Conservation (phyloP, 2,113 vertebrate genomes). For the Sander lucioperca region DNA sequence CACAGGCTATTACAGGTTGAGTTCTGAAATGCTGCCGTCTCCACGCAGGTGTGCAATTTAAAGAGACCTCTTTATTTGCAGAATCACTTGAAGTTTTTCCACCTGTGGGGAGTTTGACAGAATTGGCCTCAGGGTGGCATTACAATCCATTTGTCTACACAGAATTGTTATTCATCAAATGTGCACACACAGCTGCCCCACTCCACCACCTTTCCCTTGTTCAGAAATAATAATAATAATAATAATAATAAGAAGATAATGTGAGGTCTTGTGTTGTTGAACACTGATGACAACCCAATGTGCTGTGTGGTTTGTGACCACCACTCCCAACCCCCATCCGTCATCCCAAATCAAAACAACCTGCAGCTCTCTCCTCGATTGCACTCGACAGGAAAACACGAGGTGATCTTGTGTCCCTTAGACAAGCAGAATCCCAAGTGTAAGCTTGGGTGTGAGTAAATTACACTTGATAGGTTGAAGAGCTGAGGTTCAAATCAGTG, state of each 20-base stretch:
- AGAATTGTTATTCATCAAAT: constrained; percentile 57
- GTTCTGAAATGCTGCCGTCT: constrained; percentile 38
- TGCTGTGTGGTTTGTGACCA: constrained; percentile 44
- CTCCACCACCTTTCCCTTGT: constrained; percentile 21
- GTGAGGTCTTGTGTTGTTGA: constrained; percentile 20
- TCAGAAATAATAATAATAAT: not conserved
- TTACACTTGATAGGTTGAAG: constrained; percentile 46
- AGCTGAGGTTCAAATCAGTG: constrained; percentile 43
- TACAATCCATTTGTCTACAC: constrained; percentile 52
- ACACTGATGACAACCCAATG: constrained; percentile 43
- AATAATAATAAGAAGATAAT: constrained; percentile 19
- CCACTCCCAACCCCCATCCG: constrained; percentile 5
- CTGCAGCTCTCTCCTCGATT: constrained; percentile 10
- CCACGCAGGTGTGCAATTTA: constrained; percentile 71
- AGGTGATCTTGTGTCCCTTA: constrained; percentile 41
- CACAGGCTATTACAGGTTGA: constrained; percentile 35
- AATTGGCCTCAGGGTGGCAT: constrained; percentile 45
- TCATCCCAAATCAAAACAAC: constrained; percentile 56
- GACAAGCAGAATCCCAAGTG: constrained; percentile 16
- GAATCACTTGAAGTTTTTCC: constrained; percentile 64
- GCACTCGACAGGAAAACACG: constrained; percentile 29
- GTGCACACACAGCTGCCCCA: constrained; percentile 39
- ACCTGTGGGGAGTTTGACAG: constrained; percentile 51
- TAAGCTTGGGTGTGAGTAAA: constrained; percentile 36
- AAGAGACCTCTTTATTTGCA: constrained; percentile 73